A percentile compares a stretch with the other conserved stretches of the same genome.
Evolutionary conservation across 1,140 invertebrate species (phyloP).

Genomic region (Brachionus angularis): DNA sequence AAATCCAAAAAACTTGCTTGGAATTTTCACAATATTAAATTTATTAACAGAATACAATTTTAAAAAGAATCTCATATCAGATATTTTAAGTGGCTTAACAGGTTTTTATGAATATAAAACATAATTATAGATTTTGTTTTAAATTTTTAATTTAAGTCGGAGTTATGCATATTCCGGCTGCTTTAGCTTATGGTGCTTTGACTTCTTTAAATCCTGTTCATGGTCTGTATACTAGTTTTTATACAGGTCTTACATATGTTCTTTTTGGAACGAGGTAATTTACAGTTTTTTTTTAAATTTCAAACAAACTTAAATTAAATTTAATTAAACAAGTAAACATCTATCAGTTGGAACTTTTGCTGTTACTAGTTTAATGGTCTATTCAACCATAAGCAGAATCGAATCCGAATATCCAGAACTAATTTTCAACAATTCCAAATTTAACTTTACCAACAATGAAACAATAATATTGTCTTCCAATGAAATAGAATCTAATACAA

Average conservation of each 20-base stretch:
- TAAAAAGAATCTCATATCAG: slow-evolving; percentile 46
- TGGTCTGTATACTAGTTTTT: slow-evolving; percentile 62
- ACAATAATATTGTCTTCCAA: neutral
- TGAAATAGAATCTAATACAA: neutral
- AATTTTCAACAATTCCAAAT: neutral
- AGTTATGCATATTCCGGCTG: slow-evolving; percentile 60
- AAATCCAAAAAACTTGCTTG: neutral
- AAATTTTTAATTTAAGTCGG: slow-evolving; percentile 48
- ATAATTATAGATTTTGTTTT: neutral
- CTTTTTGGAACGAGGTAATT: no score
- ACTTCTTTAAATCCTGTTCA: slow-evolving; percentile 59
- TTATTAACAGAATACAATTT: neutral
- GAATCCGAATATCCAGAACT: neutral
- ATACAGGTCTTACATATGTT: slow-evolving; percentile 60
- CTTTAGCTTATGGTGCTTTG: slow-evolving; percentile 60
- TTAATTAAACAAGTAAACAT: no score
- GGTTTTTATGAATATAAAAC: no score
- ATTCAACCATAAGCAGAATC: slow-evolving; percentile 48
- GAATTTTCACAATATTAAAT: neutral
- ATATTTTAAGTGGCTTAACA: slow-evolving; percentile 58
- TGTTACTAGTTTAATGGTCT: no score
- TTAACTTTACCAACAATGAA: neutral
- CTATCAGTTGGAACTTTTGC: no score
- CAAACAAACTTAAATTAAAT: no score
- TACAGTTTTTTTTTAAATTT: no score